phyloP scores from a whole-genome alignment of 2,113 vertebrate genomes.

The Phasianus colchicus region DNA sequence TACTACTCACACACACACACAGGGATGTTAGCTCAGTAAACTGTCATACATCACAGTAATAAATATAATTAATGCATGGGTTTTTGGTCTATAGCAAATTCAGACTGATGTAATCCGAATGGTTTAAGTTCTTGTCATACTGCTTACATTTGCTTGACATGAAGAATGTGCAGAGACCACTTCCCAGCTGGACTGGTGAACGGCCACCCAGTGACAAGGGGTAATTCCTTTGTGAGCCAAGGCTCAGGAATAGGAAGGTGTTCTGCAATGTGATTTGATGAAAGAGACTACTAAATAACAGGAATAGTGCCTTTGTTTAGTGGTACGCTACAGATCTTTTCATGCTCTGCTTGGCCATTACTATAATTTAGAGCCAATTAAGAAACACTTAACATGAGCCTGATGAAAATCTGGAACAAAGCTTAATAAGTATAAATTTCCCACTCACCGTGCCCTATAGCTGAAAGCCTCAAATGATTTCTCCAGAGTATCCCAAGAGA shows the following conservation, averaged over 20 bases:
- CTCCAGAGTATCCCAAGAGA: not conserved
- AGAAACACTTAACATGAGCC: not conserved
- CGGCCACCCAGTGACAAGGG: not conserved
- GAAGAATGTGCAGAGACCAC: accelerated
- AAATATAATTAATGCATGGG: not conserved
- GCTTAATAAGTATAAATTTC: not conserved
- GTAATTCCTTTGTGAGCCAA: not conserved
- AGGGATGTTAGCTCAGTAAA: not conserved
- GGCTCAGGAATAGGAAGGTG: not conserved
- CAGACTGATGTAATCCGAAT: not conserved
- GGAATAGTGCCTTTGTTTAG: conserved; percentile 15
- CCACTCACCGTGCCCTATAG: not conserved
- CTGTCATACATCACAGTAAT: not conserved
- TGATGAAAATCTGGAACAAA: conserved; percentile 19
- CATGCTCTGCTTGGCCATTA: conserved; percentile 29
- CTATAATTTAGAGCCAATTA: conserved; percentile 27
- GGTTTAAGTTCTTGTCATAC: not conserved
- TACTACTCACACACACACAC: not conserved
- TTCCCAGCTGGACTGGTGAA: not conserved
- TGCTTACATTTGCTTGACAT: not conserved
- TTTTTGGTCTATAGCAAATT: not conserved
- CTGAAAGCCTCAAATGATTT: not conserved
- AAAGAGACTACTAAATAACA: not conserved
- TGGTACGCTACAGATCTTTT: not conserved
- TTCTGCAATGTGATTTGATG: not conserved